Conservation (phyloP, 2,888 invertebrate genomes). For the Agrotis ipsilon region DNA sequence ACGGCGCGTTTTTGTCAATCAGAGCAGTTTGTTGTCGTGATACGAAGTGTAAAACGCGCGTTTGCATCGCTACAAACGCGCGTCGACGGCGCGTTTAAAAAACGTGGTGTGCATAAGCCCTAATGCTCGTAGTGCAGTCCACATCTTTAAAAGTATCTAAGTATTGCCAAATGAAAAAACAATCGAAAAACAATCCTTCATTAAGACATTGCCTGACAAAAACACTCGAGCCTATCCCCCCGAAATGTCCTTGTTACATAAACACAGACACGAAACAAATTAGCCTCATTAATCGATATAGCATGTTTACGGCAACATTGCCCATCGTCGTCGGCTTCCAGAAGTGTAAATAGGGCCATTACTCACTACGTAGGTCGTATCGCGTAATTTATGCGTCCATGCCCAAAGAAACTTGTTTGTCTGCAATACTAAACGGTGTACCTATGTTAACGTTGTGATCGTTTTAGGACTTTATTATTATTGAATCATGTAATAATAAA, state of each 20-base stretch:
- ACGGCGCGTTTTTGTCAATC: too few species aligned
- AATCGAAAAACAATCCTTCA: background rate
- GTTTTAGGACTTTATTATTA: background rate
- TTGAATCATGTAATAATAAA: too few species aligned
- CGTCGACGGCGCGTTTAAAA: too few species aligned
- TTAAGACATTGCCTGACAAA: background rate
- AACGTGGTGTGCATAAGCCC: too few species aligned
- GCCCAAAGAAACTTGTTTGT: slow-evolving; percentile 28
- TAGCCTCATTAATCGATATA: slow-evolving; percentile 42
- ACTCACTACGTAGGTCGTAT: slow-evolving; percentile 41
- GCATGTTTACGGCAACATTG: slow-evolving; percentile 42
- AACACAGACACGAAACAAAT: slow-evolving; percentile 36
- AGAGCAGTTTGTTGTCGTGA: too few species aligned
- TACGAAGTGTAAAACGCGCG: too few species aligned
- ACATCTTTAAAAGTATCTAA: too few species aligned
- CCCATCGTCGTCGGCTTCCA: slow-evolving; percentile 21
- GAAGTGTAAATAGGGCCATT: slow-evolving; percentile 64
- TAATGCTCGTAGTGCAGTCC: too few species aligned
- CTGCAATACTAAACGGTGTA: slow-evolving; percentile 27
- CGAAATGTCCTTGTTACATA: slow-evolving; percentile 8
- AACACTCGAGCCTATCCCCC: background rate
- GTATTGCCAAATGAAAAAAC: too few species aligned
- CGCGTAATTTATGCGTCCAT: slow-evolving; percentile 50
- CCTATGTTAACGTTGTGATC: slow-evolving; percentile 13
- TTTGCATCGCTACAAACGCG: too few species aligned